Conservation (phyloP, 37 sponge, comb jelly and placozoan genomes). For the Ephydatia muelleri region DNA sequence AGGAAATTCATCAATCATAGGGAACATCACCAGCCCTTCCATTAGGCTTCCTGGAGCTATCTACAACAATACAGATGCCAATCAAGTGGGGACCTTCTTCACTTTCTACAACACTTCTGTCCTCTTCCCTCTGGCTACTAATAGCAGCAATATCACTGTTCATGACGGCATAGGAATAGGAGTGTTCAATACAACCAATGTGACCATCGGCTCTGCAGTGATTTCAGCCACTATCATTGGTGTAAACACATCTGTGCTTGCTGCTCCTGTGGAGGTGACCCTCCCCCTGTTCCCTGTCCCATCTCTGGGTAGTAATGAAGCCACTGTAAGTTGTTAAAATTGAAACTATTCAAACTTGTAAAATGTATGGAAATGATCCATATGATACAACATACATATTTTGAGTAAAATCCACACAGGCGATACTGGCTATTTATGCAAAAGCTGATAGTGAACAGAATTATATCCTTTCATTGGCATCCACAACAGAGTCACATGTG, state of each 20-base stretch:
- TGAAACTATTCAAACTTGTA: too few relatives aligned
- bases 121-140: constrained; percentile 3
- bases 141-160: background rate
- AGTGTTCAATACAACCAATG: background rate
- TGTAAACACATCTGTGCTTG: constrained; percentile 5
- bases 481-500: background rate
- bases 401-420: too few relatives aligned
- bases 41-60: constrained; percentile 25
- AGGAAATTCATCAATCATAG: background rate
- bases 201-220: constrained; percentile 30
- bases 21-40: background rate
- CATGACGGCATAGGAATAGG: background rate
- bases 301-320: background rate
- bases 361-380: too few relatives aligned
- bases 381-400: too few relatives aligned
- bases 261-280: constrained; percentile 21
- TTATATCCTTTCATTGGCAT: too few relatives aligned
- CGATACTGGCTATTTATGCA: too few relatives aligned
- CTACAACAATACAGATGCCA: background rate
- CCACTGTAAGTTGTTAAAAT: background rate
- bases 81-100: constrained; percentile 11
- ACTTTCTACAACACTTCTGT: background rate
- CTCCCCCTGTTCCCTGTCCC: background rate
- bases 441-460: too few relatives aligned
- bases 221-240: constrained; percentile 22